Evolutionary conservation across 2,797 vertebrate species (phyloP).

Genomic region (Neosalanx taihuensis): DNA sequence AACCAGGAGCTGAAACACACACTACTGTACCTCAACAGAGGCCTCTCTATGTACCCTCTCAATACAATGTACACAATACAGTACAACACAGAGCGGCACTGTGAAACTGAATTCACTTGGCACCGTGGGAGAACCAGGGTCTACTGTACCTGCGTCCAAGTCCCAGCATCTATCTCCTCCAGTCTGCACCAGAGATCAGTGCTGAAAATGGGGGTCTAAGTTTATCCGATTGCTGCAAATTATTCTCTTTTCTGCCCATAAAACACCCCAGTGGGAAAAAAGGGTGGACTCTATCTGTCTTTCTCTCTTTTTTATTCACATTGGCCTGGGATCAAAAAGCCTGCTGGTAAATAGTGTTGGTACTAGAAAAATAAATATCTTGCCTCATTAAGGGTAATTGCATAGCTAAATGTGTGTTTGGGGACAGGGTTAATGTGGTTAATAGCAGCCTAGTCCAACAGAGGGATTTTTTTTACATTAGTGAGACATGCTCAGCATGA

Average conservation of each 20-base stretch:
- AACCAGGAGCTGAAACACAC: constrained; percentile 49
- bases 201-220: constrained; percentile 6
- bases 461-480: constrained; percentile 13
- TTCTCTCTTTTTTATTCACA: constrained; percentile 27
- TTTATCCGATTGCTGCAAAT: constrained; percentile 25
- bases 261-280: constrained; percentile 35
- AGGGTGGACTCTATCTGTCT: constrained; percentile 12
- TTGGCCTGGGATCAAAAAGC: constrained; percentile 34
- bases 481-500: too few relatives aligned
- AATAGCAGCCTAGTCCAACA: constrained; percentile 49
- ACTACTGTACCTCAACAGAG: constrained; percentile 50
- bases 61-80: constrained; percentile 32
- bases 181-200: neutral
- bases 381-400: constrained; percentile 59
- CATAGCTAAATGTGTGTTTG: constrained; percentile 46
- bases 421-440: constrained; percentile 45
- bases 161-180: constrained; percentile 10
- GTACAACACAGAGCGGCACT: constrained; percentile 26
- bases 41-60: constrained; percentile 42
- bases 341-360: constrained; percentile 18
- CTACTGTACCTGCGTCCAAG: neutral
- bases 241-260: constrained; percentile 30
- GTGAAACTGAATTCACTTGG: constrained; percentile 22
- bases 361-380: constrained; percentile 53
- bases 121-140: neutral